These are phyloP conservation scores for Atrina japonica DNA, from an alignment of 2,888 invertebrate species.

Conservation along the genomic window DNA sequence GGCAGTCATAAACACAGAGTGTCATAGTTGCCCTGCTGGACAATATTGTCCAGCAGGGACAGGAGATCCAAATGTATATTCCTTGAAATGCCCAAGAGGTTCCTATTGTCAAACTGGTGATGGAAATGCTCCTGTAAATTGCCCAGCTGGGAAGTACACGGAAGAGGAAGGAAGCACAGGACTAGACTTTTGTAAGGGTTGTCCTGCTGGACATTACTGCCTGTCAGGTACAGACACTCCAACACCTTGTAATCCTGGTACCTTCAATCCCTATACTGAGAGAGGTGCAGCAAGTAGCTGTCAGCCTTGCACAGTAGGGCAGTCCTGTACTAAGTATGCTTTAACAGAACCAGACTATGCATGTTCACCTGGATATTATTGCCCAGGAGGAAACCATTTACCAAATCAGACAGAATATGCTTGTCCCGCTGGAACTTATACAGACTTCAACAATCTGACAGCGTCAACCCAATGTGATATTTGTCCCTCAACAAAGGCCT, in stretches of 20 bases:
- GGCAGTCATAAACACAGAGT: slow-evolving; percentile 61
- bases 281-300: slow-evolving; percentile 59
- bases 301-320: slow-evolving; percentile 69
- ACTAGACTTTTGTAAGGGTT: slow-evolving; percentile 66
- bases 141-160: slow-evolving; percentile 75
- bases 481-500: slow-evolving; percentile 69
- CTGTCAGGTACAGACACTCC: slow-evolving; percentile 61
- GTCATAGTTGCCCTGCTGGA: slow-evolving; percentile 73
- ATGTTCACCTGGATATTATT: slow-evolving; percentile 77
- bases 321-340: slow-evolving; percentile 71
- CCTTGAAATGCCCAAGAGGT: slow-evolving; percentile 75
- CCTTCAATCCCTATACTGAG: slow-evolving; percentile 67
- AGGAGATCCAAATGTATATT: slow-evolving; percentile 65
- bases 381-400: slow-evolving; percentile 73
- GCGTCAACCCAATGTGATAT: slow-evolving; percentile 70
- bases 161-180: slow-evolving; percentile 71
- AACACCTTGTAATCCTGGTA: slow-evolving; percentile 72
- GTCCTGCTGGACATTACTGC: slow-evolving; percentile 67
- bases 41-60: slow-evolving; percentile 74
- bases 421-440: slow-evolving; percentile 76
- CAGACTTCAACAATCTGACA: slow-evolving; percentile 75
- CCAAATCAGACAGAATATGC: slow-evolving; percentile 74
- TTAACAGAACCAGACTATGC: slow-evolving; percentile 71
- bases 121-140: slow-evolving; percentile 59
- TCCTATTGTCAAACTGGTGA: slow-evolving; percentile 68